A percentile compares a stretch with the other conserved stretches of the same genome.
Conservation (phyloP, 1,140 invertebrate species). For the Choristoneura fumiferana region DNA sequence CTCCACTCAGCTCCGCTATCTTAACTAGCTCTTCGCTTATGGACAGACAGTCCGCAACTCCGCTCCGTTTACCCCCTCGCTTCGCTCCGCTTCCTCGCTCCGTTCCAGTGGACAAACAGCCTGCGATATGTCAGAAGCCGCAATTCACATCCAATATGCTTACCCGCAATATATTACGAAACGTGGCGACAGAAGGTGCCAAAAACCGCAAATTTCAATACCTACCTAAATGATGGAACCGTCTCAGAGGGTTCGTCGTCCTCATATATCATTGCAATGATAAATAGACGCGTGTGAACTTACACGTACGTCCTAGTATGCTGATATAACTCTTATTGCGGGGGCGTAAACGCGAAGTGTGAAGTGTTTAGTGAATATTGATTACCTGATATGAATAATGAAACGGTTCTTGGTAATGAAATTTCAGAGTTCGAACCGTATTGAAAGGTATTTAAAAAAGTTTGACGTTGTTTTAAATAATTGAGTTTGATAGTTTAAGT, state of each 20-base stretch:
- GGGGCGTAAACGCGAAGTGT: background rate
- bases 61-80: no score
- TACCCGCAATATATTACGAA: background rate
- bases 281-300: slow-evolving; percentile 22
- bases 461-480: background rate
- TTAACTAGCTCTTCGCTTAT: no score
- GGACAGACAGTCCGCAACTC: no score
- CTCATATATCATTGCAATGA: slow-evolving; percentile 28
- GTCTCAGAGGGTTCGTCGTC: slow-evolving; percentile 21
- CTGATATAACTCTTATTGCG: background rate
- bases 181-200: slow-evolving; percentile 22
- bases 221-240: slow-evolving; percentile 25
- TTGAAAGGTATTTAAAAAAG: background rate
- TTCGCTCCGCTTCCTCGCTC: no score
- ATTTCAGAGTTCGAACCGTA: background rate
- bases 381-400: slow-evolving; percentile 12
- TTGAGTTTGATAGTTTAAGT: background rate
- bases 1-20: no score
- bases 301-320: background rate
- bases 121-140: no score
- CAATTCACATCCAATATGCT: no score
- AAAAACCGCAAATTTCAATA: slow-evolving; percentile 39
- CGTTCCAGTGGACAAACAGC: no score
- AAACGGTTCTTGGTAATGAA: slow-evolving; percentile 14
- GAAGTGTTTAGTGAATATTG: slow-evolving; percentile 7